Base-by-base conservation (phyloP, 2,888 invertebrate genomes). In the Orgyia antiqua region DNA sequence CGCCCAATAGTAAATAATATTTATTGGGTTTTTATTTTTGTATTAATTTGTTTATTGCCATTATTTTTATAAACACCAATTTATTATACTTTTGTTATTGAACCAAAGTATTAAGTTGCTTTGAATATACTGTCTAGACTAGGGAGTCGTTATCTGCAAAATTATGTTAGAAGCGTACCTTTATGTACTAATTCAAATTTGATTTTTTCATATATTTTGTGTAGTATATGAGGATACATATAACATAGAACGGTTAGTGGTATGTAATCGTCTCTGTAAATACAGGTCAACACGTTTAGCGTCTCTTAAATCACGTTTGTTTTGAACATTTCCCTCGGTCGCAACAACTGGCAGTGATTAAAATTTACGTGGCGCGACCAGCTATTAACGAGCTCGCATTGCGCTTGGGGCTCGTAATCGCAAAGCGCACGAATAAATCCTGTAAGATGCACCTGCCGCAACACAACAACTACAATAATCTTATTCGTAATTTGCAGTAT, bases 311-410 rank as follows among this genome's bases (percentile, higher is more conserved):
- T 84, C 80, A 83, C 71, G 71, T 54, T 74, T 71, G 79, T 80
- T 79, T 77, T 76, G 76, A 77, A 70, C 70, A 66, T 76, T 80
- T 79, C 64, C 73, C 73, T 67, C 72, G 58, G 68, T 68, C 72
- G 71, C 68, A 82, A 78, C 79, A 75, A 80, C 79, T 83, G 82
- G 77, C 79, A 78, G 72, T 78, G 82, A 83, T 79, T 79, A 80
- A 82, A 84, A 84, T 84, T 83, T 83, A 84, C 82, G 83, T 77
- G 71, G 66, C 79, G 71, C 78, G 71, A 73, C 77, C 76, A 79
- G 80, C 79, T 82, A 83, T 80, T 82, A 84, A 83, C 80, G 80
- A 79, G 77, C 77, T 68, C 69, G 73, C 69, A 67, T 68, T 72
- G 76, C 69, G 73, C 69, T 52, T 63, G 68, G 50, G 72, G 67